A percentile compares a stretch with the other conserved stretches of the same genome.
phyloP scores from a whole-genome alignment of 2,113 vertebrate genomes.

The Peromyscus californicus region DNA sequence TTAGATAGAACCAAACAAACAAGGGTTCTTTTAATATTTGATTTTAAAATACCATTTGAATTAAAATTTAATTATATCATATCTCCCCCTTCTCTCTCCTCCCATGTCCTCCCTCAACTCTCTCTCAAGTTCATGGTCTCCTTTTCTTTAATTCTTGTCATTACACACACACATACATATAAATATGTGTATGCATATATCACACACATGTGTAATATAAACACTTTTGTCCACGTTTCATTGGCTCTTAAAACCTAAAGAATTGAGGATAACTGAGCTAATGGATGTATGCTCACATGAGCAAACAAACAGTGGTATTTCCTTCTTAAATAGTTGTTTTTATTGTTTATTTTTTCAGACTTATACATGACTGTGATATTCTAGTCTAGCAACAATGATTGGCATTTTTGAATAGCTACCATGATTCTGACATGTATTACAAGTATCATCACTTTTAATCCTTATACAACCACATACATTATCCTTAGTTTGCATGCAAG shows the following conservation, averaged over 20 bases:
- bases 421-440: background rate
- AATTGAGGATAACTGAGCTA: background rate
- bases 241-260: background rate
- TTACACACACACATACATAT: too few species aligned
- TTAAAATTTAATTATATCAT: too few species aligned
- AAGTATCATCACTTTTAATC: background rate
- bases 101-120: too few species aligned
- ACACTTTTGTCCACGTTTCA: background rate
- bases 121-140: too few species aligned
- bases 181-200: too few species aligned
- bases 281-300: background rate
- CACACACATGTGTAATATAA: too few species aligned
- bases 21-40: background rate
- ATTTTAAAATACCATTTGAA: too few species aligned
- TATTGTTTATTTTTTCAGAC: background rate
- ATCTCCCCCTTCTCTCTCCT: too few species aligned
- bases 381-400: background rate
- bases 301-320: background rate
- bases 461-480: background rate
- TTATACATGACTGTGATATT: background rate
- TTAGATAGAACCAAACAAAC: background rate
- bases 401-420: background rate
- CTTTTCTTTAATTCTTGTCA: too few species aligned
- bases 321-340: background rate
- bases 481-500: background rate